These are phyloP conservation scores for Telenomus remus DNA, from an alignment of 1,140 invertebrate genomes.

Conservation along the genomic window DNA sequence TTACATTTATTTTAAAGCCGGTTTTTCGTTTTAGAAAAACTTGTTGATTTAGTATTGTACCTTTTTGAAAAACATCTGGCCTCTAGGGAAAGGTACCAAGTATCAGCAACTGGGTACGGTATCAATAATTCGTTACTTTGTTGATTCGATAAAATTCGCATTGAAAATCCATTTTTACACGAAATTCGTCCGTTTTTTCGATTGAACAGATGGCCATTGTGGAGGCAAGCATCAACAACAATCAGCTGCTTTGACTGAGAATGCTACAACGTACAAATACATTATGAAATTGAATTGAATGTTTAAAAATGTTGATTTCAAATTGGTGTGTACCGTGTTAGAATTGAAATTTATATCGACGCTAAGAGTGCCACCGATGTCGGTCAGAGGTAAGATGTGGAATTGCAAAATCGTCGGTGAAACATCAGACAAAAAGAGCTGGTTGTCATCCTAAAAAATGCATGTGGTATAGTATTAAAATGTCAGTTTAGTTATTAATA, in stretches of 20 bases:
- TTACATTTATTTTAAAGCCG: no score
- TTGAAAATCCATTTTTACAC: slow-evolving; percentile 66
- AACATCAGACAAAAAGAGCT: slow-evolving; percentile 71
- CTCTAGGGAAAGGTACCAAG: slow-evolving; percentile 75
- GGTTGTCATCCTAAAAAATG: slow-evolving; percentile 72
- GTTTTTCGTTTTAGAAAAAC: no score
- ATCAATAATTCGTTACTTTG: slow-evolving; percentile 69
- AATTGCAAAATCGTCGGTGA: slow-evolving; percentile 74
- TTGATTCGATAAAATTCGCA: slow-evolving; percentile 67
- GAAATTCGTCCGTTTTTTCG: slow-evolving; percentile 61
- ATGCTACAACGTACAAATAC: slow-evolving; percentile 50
- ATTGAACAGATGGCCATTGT: slow-evolving; percentile 67
- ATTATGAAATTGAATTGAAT: not conserved
- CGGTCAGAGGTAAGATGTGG: slow-evolving; percentile 75
- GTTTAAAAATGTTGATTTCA: no score
- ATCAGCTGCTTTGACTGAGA: slow-evolving; percentile 67
- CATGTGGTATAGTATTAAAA: no score
- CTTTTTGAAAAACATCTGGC: slow-evolving; percentile 68
- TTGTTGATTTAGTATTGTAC: slow-evolving; percentile 48
- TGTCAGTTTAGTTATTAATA: not conserved
- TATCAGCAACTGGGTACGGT: slow-evolving; percentile 76
- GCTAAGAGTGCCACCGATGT: slow-evolving; percentile 77
- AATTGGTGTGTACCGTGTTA: slow-evolving; percentile 57
- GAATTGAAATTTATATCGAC: slow-evolving; percentile 72
- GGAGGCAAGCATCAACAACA: slow-evolving; percentile 69